Evolutionary conservation across 1,140 invertebrate genomes (phyloP).

Genomic region (Elysia chlorotica): DNA sequence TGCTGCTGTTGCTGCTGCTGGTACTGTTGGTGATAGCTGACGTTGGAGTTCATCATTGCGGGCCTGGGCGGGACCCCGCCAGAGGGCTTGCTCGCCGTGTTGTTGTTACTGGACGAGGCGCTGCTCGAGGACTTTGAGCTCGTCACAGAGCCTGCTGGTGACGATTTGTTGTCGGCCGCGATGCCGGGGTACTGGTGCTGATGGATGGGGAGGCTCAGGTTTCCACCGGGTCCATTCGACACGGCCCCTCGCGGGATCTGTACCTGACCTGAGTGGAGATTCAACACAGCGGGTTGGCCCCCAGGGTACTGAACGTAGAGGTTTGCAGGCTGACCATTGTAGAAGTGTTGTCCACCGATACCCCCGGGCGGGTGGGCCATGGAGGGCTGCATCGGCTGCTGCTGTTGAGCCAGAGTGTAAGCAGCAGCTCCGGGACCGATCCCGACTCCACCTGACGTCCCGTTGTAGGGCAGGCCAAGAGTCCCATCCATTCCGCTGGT

Average conservation of each 20-base stretch:
- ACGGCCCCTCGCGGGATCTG: neutral
- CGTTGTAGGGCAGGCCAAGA: conserved; percentile 21
- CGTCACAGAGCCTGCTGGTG: conserved; percentile 47
- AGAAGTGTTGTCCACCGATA: conserved; percentile 1
- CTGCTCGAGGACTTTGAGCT: conserved; percentile 45
- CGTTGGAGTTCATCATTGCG: too few species aligned
- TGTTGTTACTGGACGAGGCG: conserved; percentile 28
- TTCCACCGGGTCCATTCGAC: neutral
- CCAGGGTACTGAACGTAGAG: conserved; percentile 19
- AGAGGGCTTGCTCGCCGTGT: neutral
- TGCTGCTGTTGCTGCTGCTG: too few species aligned
- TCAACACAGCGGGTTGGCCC: conserved; percentile 22
- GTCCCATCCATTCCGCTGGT: conserved; percentile 20
- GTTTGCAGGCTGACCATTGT: conserved; percentile 12
- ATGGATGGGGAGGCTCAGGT: neutral
- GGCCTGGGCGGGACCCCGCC: neutral
- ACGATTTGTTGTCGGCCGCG: conserved; percentile 48
- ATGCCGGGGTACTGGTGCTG: conserved; percentile 33
- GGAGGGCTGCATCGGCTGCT: neutral
- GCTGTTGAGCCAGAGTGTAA: neutral
- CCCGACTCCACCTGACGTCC: neutral
- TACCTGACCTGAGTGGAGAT: conserved; percentile 12
- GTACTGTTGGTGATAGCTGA: too few species aligned
- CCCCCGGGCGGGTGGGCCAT: neutral
- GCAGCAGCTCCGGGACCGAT: neutral